phyloP scores from a whole-genome alignment of 92 coral and sea anemone species.

The Zoanthus solanderi region DNA sequence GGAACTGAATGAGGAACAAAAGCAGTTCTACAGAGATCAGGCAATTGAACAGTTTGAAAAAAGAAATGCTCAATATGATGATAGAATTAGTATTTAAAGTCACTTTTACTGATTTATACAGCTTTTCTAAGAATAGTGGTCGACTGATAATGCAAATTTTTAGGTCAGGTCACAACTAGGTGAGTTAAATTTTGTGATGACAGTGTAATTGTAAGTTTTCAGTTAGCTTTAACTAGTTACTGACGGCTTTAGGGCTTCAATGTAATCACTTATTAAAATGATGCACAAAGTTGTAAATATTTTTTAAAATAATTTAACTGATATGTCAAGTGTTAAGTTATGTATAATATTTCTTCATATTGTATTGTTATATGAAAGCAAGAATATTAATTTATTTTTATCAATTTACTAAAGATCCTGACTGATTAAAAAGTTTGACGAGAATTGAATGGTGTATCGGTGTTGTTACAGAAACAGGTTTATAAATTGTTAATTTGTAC shows the following conservation, averaged over 20 bases:
- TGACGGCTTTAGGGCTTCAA: neutral
- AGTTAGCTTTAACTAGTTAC: neutral
- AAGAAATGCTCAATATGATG: slow-evolving; percentile 8
- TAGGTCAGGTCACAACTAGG: neutral
- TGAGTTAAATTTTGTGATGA: neutral
- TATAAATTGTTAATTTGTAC: no score
- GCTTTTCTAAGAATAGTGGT: no score
- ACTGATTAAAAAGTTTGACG: neutral
- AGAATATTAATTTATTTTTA: neutral
- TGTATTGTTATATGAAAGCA: neutral
- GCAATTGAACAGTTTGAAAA: slow-evolving; percentile 45
- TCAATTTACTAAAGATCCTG: neutral
- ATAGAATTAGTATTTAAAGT: neutral
- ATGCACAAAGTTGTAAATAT: neutral
- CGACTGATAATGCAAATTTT: neutral
- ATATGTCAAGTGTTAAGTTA: neutral
- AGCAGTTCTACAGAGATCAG: slow-evolving; percentile 20
- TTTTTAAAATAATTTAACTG: neutral
- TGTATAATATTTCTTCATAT: neutral
- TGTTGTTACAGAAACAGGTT: no score
- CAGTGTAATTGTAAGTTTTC: neutral
- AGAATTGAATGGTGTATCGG: no score
- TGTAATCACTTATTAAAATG: neutral
- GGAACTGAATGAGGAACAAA: slow-evolving; percentile 28
- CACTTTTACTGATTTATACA: neutral